phyloP scores from a whole-genome alignment of 2,888 invertebrate genomes.

The Harpalus rubripes region DNA sequence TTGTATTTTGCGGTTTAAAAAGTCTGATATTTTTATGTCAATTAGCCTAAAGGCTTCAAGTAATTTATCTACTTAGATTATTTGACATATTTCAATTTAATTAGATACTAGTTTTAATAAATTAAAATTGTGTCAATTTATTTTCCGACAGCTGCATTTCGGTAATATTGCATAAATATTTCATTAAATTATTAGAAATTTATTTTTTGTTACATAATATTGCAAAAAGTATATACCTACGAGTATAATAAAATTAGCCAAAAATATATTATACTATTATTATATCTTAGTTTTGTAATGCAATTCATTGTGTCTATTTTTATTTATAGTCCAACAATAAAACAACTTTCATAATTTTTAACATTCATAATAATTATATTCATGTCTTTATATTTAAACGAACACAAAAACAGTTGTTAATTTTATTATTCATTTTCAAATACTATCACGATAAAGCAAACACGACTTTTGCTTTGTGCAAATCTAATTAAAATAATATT shows the following conservation, averaged over 20 bases:
- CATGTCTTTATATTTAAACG: background rate
- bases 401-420: background rate
- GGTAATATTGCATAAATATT: background rate
- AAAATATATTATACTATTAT: no score
- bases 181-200: background rate
- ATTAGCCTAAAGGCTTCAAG: background rate
- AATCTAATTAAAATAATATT: constrained; percentile 16
- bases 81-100: constrained; percentile 18
- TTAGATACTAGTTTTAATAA: constrained; percentile 8
- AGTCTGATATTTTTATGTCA: background rate
- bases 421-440: constrained; percentile 16
- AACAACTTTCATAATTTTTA: background rate
- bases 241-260: no score
- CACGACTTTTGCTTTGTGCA: background rate
- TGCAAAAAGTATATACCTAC: no score
- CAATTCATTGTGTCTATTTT: no score
- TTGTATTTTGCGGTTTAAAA: background rate
- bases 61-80: background rate
- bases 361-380: background rate
- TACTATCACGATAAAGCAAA: background rate
- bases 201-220: constrained; percentile 9
- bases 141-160: background rate
- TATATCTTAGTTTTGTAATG: no score
- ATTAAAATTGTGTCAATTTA: constrained; percentile 18
- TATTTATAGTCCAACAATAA: no score